These are phyloP conservation scores for Falcaria lacertinaria DNA, from an alignment of 2,888 invertebrate species.

Conservation along the genomic window DNA sequence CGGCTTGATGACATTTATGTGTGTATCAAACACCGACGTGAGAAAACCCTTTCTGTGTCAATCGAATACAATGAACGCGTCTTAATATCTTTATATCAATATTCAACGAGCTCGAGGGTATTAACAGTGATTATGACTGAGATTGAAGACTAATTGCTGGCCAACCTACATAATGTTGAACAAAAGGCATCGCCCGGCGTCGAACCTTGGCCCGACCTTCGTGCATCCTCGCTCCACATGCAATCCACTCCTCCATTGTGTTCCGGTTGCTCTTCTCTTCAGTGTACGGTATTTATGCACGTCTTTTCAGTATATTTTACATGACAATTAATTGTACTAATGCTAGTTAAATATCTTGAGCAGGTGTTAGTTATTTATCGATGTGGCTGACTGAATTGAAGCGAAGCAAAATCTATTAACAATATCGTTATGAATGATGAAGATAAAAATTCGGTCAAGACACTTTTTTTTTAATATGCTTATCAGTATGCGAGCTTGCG, in stretches of 20 bases:
- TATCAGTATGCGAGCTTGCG: too few relatives aligned
- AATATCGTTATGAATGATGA: too few relatives aligned
- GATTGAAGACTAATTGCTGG: not conserved
- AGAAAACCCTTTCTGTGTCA: not conserved
- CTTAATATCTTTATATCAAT: not conserved
- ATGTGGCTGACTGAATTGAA: too few relatives aligned
- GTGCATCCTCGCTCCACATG: conserved; percentile 74
- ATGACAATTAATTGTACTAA: too few relatives aligned
- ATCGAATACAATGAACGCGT: not conserved
- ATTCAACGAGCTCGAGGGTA: not conserved
- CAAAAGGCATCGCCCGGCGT: conserved; percentile 55
- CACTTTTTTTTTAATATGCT: too few relatives aligned
- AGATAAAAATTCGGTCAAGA: too few relatives aligned
- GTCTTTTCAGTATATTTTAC: too few relatives aligned
- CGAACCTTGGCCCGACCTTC: conserved; percentile 73
- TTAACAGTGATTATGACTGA: not conserved
- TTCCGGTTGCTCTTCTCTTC: conserved; percentile 20
- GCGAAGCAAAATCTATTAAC: too few relatives aligned
- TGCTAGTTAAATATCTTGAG: too few relatives aligned
- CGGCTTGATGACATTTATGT: not conserved
- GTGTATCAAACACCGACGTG: not conserved
- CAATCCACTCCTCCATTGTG: conserved; percentile 26
- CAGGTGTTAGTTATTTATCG: too few relatives aligned
- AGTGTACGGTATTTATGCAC: conserved; percentile 6
- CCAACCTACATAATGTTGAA: conserved; percentile 33